These are phyloP conservation scores for Nipponia nippon DNA, from an alignment of 2,113 vertebrate genomes.

Conservation along the genomic window DNA sequence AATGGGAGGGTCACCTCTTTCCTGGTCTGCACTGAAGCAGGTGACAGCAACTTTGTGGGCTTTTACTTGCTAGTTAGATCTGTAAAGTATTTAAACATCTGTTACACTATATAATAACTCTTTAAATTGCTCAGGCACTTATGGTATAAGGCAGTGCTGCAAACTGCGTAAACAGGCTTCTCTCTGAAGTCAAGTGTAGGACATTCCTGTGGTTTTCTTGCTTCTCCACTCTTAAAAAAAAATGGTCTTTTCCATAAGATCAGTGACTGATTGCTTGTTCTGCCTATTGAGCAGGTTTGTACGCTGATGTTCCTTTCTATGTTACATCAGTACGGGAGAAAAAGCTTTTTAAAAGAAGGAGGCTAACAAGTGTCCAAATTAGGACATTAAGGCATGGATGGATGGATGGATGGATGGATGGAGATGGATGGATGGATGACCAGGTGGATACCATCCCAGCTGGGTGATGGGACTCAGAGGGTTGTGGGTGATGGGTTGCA, in stretches of 20 bases:
- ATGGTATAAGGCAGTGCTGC: not conserved
- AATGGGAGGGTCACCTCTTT: not conserved
- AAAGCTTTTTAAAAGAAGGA: not conserved
- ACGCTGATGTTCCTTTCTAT: not conserved
- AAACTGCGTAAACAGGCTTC: not conserved
- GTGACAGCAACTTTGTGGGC: not conserved
- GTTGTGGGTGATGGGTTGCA: not conserved
- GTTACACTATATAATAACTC: not conserved
- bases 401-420: not conserved
- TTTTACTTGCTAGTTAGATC: conserved; percentile 1
- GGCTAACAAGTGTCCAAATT: not conserved
- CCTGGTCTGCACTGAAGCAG: not conserved
- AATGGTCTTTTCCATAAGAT: not conserved
- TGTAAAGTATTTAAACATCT: conserved; percentile 11
- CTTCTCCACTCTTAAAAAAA: not conserved
- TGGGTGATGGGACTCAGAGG: not conserved
- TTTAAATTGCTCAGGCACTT: not conserved
- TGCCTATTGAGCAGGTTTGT: not conserved
- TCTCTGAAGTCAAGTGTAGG: not conserved
- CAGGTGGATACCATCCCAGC: not conserved
- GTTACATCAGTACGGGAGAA: not conserved
- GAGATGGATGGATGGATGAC: not conserved
- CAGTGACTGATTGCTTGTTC: not conserved
- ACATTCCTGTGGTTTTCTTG: not conserved
- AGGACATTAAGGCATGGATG: not conserved